Conservation (phyloP, 2,113 vertebrate species). For the Oceanodroma tethys region DNA sequence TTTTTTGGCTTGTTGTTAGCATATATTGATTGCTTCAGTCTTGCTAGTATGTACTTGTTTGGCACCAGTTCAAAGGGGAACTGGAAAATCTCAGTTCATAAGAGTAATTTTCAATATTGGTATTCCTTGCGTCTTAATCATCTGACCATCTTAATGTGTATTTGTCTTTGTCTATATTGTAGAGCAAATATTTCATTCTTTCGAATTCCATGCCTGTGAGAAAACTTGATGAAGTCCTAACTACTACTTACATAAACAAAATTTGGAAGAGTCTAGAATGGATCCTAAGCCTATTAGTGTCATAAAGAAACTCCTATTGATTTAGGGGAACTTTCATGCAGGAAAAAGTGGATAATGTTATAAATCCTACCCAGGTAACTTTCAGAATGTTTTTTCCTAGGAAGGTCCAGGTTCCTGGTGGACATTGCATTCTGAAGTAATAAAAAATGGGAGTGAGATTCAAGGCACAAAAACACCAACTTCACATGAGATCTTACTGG, state of each 20-base stretch:
- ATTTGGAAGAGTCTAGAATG: background rate
- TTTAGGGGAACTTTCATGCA: background rate
- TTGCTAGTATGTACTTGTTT: background rate
- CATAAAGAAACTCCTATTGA: background rate
- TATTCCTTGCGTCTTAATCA: background rate
- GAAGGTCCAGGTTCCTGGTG: constrained; percentile 69
- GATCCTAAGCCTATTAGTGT: background rate
- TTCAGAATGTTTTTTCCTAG: background rate
- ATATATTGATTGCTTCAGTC: background rate
- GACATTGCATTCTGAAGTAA: constrained; percentile 61
- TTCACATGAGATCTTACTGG: constrained; percentile 61
- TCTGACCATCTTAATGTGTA: background rate
- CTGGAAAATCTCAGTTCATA: background rate
- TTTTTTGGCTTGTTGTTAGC: background rate
- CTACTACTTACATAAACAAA: background rate
- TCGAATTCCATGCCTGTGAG: background rate
- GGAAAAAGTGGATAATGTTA: background rate
- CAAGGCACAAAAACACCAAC: constrained; percentile 60
- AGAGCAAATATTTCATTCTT: background rate
- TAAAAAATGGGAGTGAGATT: constrained; percentile 57
- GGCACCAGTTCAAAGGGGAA: background rate
- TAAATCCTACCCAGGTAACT: background rate
- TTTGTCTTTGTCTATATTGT: background rate
- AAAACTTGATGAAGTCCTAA: background rate
- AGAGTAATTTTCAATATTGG: background rate